Conservation (phyloP, 2,888 invertebrate species). For the Thera britannica region DNA sequence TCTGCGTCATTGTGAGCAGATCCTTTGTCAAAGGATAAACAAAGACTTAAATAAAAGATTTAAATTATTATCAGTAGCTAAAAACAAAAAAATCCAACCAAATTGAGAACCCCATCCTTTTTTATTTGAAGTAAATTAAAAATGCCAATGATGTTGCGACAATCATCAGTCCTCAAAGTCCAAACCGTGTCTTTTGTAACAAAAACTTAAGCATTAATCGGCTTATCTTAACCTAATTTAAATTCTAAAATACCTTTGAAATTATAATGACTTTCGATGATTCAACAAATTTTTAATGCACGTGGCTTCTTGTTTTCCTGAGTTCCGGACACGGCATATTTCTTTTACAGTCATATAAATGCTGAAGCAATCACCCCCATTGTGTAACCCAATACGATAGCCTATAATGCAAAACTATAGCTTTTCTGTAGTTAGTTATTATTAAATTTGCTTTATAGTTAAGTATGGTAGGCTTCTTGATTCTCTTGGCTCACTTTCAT, state of each 20-base stretch:
- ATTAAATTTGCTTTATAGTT: too few relatives aligned
- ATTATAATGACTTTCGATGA: constrained; percentile 74
- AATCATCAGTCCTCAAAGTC: constrained; percentile 26
- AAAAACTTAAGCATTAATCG: constrained; percentile 46
- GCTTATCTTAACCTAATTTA: constrained; percentile 68
- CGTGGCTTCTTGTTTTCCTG: constrained; percentile 11
- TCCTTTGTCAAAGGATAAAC: constrained; percentile 20
- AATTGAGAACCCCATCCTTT: constrained; percentile 7
- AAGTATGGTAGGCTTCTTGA: too few relatives aligned
- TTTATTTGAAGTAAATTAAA: constrained; percentile 2
- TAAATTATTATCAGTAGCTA: background rate
- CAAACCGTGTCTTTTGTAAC: constrained; percentile 37
- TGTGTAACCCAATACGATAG: background rate
- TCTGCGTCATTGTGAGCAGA: constrained; percentile 10
- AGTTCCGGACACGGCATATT: constrained; percentile 42
- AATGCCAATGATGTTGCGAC: constrained; percentile 28
- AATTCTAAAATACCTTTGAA: constrained; percentile 71
- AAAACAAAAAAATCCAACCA: constrained; percentile 10
- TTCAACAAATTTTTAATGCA: constrained; percentile 59
- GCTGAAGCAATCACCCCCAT: background rate
- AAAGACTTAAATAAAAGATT: constrained; percentile 11
- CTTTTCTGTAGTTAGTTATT: too few relatives aligned
- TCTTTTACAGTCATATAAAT: background rate
- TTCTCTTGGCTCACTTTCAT: background rate
- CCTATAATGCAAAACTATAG: too few relatives aligned